Evolutionary conservation across 2,113 vertebrate genomes (phyloP), one percentile per base, ranked within the genome.

Genomic region (Oreochromis aureus): DNA sequence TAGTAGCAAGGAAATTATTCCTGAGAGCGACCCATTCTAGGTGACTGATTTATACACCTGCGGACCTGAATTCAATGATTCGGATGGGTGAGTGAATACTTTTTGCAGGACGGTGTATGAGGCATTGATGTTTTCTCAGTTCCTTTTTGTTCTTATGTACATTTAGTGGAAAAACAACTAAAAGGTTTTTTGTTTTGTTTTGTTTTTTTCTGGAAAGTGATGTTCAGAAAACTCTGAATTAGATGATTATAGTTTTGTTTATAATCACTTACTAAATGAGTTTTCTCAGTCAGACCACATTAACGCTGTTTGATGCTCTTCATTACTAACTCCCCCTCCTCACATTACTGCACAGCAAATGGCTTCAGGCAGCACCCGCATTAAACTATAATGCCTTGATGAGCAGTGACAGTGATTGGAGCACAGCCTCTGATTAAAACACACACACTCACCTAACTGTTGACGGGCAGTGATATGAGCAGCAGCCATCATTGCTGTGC

Each of bases 201-300:
- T 3, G 1, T 2, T 6, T 8, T 24, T 83, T 27, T 18, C 55
- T 46, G 41, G 22, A 39, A 56, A 39, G 13, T 71, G 39, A 58
- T 79, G 55, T 24, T 48, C 16, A 22, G 30, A 44, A 24, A 59
- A 61, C 19, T 76, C 27, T 27, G 18, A 48, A 16, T 46, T 24
- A 56, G 6, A 81, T 30, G 2, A 80, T 81, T 58, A 30, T 15
- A 30, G 19, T 44, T 84, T 73, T 84, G 76, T 69, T 85, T 55
- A 34, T 61, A 15, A 59, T 48, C 22, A 41, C 39, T 82, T 34
- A n/a, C 88, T 16, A 81, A 89, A 88, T 85, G 82, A 59, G 84
- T 85, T 86, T 84, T 82, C 86, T 79, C 80, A 44, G 81, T 82
- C 88, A 30, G 82, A 73, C 32, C 84, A 24, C 87, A 84, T 81